Percentiles rank a stretch among this genome's conserved stretches.
Conservation (phyloP, 2,797 vertebrate species). For the Falco cherrug region DNA sequence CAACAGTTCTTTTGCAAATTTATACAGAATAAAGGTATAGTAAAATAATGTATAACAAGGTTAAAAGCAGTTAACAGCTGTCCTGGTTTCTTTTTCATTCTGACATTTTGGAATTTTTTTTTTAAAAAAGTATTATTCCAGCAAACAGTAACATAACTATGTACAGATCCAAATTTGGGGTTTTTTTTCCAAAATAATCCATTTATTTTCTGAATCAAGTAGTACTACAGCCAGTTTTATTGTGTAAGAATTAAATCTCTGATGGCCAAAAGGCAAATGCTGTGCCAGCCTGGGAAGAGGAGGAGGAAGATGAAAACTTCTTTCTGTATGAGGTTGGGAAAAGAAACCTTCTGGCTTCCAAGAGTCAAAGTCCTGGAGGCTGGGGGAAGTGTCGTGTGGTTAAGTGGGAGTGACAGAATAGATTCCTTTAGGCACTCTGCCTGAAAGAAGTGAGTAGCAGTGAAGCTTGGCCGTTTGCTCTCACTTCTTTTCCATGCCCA, state of each 20-base stretch:
- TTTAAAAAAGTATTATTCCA: neutral
- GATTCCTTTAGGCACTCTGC: neutral
- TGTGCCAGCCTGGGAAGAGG: neutral
- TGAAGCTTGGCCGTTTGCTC: neutral
- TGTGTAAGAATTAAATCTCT: neutral
- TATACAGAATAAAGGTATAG: neutral
- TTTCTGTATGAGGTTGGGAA: neutral
- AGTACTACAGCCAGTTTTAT: neutral
- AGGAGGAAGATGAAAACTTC: neutral
- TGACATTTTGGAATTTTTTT: neutral
- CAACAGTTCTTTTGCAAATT: neutral
- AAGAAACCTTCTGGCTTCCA: neutral
- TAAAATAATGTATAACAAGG: neutral
- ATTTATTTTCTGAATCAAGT: neutral
- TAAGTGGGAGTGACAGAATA: neutral
- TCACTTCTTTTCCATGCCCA: neutral
- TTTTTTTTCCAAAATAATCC: neutral
- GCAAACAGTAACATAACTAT: neutral
- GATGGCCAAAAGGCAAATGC: neutral
- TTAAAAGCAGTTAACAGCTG: neutral
- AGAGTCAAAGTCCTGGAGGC: neutral
- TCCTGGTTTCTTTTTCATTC: neutral
- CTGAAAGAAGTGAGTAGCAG: neutral
- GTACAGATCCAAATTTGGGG: neutral
- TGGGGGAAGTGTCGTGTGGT: rapidly evolving